phyloP scores from a whole-genome alignment of 2,113 vertebrate genomes.

The Pyrgilauda ruficollis region DNA sequence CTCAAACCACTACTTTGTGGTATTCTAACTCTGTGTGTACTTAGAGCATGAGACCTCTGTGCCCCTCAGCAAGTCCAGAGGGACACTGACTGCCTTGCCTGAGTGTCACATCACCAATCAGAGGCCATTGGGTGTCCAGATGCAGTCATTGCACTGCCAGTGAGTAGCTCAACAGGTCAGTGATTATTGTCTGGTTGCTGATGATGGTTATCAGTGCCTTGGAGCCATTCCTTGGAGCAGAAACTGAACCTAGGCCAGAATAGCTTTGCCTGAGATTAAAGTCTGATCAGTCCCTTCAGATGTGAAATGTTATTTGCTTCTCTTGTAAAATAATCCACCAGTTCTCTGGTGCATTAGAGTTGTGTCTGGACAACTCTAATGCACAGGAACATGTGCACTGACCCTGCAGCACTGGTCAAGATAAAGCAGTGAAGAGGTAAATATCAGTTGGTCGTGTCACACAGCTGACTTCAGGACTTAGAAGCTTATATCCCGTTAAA shows the following conservation, averaged over 20 bases:
- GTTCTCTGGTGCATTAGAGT: no score
- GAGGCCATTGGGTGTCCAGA: not conserved
- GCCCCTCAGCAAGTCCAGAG: not conserved
- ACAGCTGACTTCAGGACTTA: not conserved
- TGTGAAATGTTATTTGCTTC: not conserved
- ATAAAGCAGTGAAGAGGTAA: not conserved
- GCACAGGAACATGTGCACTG: not conserved
- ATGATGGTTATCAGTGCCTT: not conserved
- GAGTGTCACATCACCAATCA: not conserved
- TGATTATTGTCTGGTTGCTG: not conserved
- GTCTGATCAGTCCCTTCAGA: not conserved
- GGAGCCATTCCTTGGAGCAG: not conserved
- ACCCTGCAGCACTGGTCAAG: not conserved
- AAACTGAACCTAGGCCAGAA: not conserved
- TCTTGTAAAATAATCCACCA: not conserved
- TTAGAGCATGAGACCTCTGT: not conserved
- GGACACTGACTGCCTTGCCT: not conserved
- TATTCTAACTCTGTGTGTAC: not conserved
- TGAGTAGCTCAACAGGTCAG: not conserved
- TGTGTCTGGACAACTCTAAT: not conserved
- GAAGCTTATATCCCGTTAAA: constrained; percentile 14
- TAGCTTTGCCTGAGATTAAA: not conserved
- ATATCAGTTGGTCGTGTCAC: not conserved
- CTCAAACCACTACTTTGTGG: not conserved
- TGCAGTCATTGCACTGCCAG: not conserved